Evolutionary conservation across 1,140 invertebrate genomes (phyloP).

Genomic region (Cydia amplana): DNA sequence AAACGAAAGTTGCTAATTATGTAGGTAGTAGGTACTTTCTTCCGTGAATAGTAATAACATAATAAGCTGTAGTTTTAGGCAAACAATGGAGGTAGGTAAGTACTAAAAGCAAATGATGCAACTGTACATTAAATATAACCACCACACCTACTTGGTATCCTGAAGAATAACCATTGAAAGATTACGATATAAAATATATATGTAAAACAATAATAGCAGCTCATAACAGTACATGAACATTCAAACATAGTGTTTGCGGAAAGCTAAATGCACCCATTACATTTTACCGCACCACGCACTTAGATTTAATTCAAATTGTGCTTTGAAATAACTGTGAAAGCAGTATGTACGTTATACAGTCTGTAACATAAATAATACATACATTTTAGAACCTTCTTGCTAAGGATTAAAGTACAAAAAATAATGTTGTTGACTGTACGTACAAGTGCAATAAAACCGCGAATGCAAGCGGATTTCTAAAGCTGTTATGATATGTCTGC

Average conservation of each 20-base stretch:
- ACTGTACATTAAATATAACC: neutral
- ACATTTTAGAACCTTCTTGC: neutral
- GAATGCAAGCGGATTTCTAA: slow-evolving; percentile 33
- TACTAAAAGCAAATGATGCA: neutral
- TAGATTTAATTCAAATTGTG: slow-evolving; percentile 30
- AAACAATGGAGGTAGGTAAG: too few relatives aligned
- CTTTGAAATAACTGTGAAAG: slow-evolving; percentile 31
- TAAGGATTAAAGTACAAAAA: neutral
- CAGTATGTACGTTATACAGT: neutral
- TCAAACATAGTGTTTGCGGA: slow-evolving; percentile 4
- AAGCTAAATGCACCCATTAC: slow-evolving; percentile 29
- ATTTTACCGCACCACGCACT: slow-evolving; percentile 21
- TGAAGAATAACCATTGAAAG: neutral
- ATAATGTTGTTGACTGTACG: neutral
- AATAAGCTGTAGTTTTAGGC: neutral
- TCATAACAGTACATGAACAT: slow-evolving; percentile 6
- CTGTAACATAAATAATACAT: neutral
- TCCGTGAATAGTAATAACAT: slow-evolving; percentile 13
- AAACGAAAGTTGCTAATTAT: slow-evolving; percentile 51
- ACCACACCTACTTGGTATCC: neutral
- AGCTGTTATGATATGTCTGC: slow-evolving; percentile 35
- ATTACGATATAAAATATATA: neutral
- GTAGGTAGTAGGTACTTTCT: slow-evolving; percentile 40
- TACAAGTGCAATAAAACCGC: slow-evolving; percentile 19
- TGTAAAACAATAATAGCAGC: neutral